phyloP scores from a whole-genome alignment of 2,888 invertebrate genomes.

The Thecocarcelia acutangulata region DNA sequence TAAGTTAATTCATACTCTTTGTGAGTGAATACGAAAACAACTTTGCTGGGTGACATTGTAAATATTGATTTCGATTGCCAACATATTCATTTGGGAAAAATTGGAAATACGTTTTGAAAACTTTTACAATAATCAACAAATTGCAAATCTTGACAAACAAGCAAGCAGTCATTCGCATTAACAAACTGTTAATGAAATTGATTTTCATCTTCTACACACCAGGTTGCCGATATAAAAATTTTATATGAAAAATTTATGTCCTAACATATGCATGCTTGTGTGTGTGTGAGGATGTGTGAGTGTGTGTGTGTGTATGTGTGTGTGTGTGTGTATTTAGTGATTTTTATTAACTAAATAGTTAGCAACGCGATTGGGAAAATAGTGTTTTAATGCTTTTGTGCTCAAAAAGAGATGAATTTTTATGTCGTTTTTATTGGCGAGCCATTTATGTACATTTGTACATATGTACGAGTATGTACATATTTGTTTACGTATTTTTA shows the following conservation, averaged over 20 bases:
- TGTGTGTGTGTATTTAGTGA: neutral
- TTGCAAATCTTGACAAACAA: conserved; percentile 17
- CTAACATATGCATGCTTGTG: too few relatives aligned
- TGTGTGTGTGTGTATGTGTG: conserved; percentile 1
- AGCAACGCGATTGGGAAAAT: neutral
- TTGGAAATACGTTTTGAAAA: conserved; percentile 5
- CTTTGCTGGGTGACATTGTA: conserved; percentile 1
- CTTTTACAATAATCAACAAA: conserved; percentile 24
- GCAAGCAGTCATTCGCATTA: conserved; percentile 27
- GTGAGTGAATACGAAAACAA: neutral
- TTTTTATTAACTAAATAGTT: conserved; percentile 38
- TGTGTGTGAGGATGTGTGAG: neutral
- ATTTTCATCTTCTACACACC: conserved; percentile 48
- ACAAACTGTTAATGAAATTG: conserved; percentile 41
- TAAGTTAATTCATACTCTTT: neutral
- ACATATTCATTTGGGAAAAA: neutral
- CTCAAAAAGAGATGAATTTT: conserved; percentile 58
- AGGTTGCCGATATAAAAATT: conserved; percentile 36
- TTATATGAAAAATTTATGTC: neutral
- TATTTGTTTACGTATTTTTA: conserved; percentile 18
- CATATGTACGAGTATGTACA: too few relatives aligned
- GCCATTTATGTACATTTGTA: conserved; percentile 34
- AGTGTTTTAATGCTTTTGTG: conserved; percentile 32
- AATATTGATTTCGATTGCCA: neutral
- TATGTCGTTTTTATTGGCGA: conserved; percentile 66